These are phyloP conservation scores for Trochalopteron elliotii DNA, from an alignment of 2,113 vertebrate genomes.

Conservation along the genomic window DNA sequence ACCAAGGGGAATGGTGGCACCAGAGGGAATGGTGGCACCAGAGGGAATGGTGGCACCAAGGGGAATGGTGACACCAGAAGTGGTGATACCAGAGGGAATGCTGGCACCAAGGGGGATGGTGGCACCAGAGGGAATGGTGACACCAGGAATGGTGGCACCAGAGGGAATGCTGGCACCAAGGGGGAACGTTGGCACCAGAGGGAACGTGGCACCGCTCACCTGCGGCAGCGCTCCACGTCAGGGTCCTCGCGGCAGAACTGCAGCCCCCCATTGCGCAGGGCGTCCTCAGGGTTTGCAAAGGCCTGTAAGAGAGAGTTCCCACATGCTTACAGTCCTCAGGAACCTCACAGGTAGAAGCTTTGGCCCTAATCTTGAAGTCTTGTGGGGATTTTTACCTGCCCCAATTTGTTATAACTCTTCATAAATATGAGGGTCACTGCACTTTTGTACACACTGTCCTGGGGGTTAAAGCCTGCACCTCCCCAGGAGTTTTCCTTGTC, in stretches of 20 bases:
- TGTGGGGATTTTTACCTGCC: background rate
- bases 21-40: too few relatives aligned
- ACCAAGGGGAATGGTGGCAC: too few relatives aligned
- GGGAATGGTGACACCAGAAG: background rate
- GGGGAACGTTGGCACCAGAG: background rate
- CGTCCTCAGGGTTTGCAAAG: conserved; percentile 92
- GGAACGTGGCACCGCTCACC: conserved; percentile 43
- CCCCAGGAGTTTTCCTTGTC: rapidly evolving
- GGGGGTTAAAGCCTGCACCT: background rate
- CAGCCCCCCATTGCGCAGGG: conserved; percentile 85
- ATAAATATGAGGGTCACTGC: background rate
- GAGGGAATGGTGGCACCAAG: too few relatives aligned
- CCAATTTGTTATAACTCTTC: background rate
- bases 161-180: background rate
- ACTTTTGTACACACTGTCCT: rapidly evolving
- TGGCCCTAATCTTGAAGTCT: background rate
- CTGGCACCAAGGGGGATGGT: background rate
- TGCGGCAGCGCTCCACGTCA: conserved; percentile 85
- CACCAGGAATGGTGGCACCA: background rate
- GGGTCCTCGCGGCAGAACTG: conserved; percentile 82
- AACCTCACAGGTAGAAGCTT: background rate
- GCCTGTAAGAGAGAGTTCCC: conserved; percentile 74
- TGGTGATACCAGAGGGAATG: background rate
- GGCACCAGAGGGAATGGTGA: background rate
- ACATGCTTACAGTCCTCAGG: background rate